Conservation (phyloP, 1,140 invertebrate genomes). For the Wiebesia pumilae region DNA sequence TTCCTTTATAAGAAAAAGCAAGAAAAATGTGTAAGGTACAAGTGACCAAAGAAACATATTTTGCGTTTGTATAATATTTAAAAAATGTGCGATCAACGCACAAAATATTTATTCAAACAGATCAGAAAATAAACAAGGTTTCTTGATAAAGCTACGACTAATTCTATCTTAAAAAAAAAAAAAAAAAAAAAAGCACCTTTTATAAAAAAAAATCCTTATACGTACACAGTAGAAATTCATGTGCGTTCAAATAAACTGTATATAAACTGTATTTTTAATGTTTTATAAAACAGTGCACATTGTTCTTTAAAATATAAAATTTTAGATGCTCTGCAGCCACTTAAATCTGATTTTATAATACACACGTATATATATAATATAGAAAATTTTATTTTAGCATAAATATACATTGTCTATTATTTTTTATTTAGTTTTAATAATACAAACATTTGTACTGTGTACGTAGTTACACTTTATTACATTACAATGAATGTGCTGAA, state of each 20-base stretch:
- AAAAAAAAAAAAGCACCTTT: neutral
- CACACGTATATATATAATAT: no score
- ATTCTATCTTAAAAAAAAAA: neutral
- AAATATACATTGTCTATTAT: neutral
- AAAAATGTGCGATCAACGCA: conserved; percentile 39
- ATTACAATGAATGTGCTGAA: neutral
- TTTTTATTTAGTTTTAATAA: neutral
- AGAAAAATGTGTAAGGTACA: conserved; percentile 7
- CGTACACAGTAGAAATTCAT: conserved; percentile 13
- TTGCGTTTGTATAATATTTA: neutral
- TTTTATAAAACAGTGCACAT: neutral
- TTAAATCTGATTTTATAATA: no score
- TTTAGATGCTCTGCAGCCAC: no score
- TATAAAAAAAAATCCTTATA: conserved; percentile 17
- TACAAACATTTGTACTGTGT: neutral
- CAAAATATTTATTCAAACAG: conserved; percentile 7
- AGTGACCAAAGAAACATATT: conserved; percentile 11
- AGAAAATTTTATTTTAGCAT: neutral
- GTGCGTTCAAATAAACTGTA: neutral
- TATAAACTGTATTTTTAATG: conserved; percentile 1
- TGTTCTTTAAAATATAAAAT: neutral
- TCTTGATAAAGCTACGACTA: conserved; percentile 1
- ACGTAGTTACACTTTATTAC: neutral
- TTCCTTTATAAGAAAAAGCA: neutral
- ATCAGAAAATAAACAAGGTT: conserved; percentile 21